Percentiles rank a stretch among this genome's conserved stretches.
These are phyloP conservation scores for Echiichthys vipera DNA, from an alignment of 2,797 vertebrate genomes.

Conservation along the genomic window DNA sequence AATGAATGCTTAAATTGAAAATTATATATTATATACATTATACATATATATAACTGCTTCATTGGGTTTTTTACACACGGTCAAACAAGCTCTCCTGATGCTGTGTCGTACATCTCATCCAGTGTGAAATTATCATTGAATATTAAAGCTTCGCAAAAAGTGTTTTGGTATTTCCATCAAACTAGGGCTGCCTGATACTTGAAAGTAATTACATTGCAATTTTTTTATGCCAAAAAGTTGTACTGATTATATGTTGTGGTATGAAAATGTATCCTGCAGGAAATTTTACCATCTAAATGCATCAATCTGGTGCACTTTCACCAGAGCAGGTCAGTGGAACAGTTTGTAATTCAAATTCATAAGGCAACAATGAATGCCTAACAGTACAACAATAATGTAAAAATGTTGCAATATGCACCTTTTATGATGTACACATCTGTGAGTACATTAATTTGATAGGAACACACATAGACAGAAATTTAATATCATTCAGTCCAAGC, in stretches of 20 bases:
- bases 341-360: constrained; percentile 53
- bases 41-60: neutral
- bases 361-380: constrained; percentile 29
- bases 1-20: neutral
- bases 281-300: too few relatives aligned
- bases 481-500: neutral
- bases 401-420: neutral
- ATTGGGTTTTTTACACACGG: neutral
- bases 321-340: constrained; percentile 45
- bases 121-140: neutral
- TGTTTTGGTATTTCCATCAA: neutral
- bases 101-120: neutral
- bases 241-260: too few relatives aligned
- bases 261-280: too few relatives aligned
- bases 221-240: too few relatives aligned
- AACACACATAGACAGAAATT: neutral
- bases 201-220: too few relatives aligned
- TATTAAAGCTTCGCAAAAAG: neutral
- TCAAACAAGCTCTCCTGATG: neutral
- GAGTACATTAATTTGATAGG: neutral
- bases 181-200: too few relatives aligned
- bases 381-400: neutral
- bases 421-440: neutral
- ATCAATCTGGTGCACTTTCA: too few relatives aligned
- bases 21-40: neutral